Percentiles rank a stretch among this genome's conserved stretches.
These are phyloP conservation scores for Parazoanthus darwini DNA, from an alignment of 92 coral and sea anemone genomes.

Conservation along the genomic window DNA sequence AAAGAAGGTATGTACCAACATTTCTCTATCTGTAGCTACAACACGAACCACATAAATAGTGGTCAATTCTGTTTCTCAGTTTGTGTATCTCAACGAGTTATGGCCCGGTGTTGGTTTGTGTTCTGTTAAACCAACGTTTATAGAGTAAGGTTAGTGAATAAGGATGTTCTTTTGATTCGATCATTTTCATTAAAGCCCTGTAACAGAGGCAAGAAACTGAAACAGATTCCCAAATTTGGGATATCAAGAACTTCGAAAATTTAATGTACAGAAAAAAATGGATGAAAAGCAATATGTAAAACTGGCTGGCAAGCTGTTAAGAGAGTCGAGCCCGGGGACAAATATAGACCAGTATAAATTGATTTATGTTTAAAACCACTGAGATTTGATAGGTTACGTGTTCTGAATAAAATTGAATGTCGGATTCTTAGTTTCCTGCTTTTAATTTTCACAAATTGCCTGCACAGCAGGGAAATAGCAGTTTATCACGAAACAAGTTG, in stretches of 20 bases:
- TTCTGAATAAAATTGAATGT: neutral
- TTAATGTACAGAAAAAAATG: neutral
- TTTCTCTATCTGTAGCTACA: neutral
- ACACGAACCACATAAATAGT: neutral
- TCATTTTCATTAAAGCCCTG: neutral
- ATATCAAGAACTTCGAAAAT: neutral
- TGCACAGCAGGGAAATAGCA: slow-evolving; percentile 7
- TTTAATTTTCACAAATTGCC: neutral
- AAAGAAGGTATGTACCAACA: slow-evolving; percentile 12
- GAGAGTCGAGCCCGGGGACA: neutral
- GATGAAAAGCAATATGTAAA: slow-evolving; percentile 1
- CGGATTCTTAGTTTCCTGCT: neutral
- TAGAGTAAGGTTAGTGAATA: neutral
- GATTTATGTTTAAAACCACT: neutral
- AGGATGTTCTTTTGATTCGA: neutral
- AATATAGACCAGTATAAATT: neutral
- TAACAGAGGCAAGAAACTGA: neutral
- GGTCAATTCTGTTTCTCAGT: neutral
- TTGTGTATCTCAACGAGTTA: neutral
- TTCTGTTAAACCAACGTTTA: no score
- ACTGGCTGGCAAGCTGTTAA: neutral
- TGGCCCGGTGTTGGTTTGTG: neutral
- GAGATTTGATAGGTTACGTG: neutral
- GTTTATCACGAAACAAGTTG: slow-evolving; percentile 3
- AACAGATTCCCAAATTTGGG: no score